phyloP scores from a whole-genome alignment of 1,140 invertebrate species.

The Ostrea edulis region DNA sequence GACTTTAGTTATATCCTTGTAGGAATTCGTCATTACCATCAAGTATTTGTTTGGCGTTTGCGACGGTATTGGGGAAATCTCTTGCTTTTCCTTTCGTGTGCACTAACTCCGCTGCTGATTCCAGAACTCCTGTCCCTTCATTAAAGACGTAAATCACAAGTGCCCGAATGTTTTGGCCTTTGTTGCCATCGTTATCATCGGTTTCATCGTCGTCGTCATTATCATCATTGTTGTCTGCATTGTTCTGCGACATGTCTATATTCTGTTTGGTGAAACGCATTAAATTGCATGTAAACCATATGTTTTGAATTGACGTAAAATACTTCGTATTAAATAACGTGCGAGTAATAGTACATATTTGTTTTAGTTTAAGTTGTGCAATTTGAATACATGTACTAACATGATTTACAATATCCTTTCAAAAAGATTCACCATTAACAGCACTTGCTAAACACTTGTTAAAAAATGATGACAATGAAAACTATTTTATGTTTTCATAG shows the following conservation, averaged over 20 bases:
- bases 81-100: not conserved
- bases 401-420: not conserved
- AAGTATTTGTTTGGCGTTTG: not conserved
- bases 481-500: no score
- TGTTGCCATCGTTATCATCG: not conserved
- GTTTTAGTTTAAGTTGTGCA: no score
- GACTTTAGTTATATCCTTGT: not conserved
- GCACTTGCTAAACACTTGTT: no score
- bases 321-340: not conserved
- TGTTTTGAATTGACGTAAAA: not conserved
- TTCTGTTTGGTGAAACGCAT: not conserved
- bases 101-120: not conserved
- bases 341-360: no score
- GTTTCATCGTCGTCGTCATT: not conserved
- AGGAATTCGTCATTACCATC: not conserved
- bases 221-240: not conserved
- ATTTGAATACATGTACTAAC: no score
- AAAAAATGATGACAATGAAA: no score
- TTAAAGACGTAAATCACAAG: conserved; percentile 16
- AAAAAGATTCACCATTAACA: not conserved
- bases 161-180: conserved; percentile 2
- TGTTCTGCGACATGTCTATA: not conserved
- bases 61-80: not conserved
- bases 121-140: not conserved
- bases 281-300: not conserved